Evolutionary conservation across 2,113 vertebrate genomes (phyloP).

Genomic region (Aphyosemion australe): DNA sequence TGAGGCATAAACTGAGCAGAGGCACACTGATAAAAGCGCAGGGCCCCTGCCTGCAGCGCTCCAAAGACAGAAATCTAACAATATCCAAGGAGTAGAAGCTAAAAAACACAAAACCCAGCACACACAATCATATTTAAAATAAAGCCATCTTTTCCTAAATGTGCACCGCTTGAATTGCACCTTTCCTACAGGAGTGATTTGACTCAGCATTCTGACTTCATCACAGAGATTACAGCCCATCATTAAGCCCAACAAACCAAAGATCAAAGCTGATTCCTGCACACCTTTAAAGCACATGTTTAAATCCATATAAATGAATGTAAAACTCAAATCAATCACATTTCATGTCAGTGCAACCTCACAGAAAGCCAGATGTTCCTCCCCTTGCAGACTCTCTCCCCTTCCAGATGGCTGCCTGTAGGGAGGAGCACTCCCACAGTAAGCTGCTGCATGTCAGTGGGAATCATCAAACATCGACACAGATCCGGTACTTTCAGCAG

Average conservation of each 20-base stretch:
- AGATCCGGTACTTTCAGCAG: background rate
- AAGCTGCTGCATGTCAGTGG: conserved; percentile 27
- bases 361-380: conserved; percentile 68
- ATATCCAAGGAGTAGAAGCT: background rate
- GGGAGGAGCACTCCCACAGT: conserved; percentile 48
- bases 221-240: conserved; percentile 14
- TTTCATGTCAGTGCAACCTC: conserved; percentile 42
- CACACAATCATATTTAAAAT: too few species aligned
- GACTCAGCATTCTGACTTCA: conserved; percentile 23
- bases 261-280: conserved; percentile 27
- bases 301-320: conserved; percentile 32
- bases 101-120: too few species aligned
- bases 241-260: conserved; percentile 28
- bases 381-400: conserved; percentile 41
- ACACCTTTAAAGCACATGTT: conserved; percentile 40
- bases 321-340: conserved; percentile 49
- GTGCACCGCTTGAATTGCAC: background rate
- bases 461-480: conserved; percentile 9
- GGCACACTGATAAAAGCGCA: background rate
- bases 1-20: background rate
- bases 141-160: too few species aligned
- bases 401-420: conserved; percentile 63
- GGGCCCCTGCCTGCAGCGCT: background rate
- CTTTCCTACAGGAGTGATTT: conserved; percentile 5
- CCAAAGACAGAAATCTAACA: background rate